Evolutionary conservation across 53 echinoderm and acorn worm genomes (phyloP), one percentile per base, ranked within the genome.

Genomic region (Temnopleurus reevesii): DNA sequence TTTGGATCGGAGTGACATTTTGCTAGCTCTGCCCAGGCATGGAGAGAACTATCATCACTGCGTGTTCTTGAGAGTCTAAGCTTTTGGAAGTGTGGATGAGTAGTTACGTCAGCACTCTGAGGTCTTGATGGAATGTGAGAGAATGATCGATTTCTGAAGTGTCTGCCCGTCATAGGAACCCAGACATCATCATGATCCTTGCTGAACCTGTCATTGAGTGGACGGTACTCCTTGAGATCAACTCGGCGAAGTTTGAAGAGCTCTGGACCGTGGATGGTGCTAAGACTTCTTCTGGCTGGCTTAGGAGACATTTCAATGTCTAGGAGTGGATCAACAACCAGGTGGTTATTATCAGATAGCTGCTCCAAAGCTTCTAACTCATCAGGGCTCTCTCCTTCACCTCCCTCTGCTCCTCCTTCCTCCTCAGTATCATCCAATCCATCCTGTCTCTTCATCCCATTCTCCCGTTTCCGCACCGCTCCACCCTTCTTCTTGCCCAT

Each of bases 301-400:
- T 19, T 91, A 6, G 60, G 88, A 66, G 88, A 87, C 45, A 87
- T 18, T n/a, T 87, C 76, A 28, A 87, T 71, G 88, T 87, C 86
- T 19, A 86, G 46, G 21, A 86, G 61, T 0, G 86, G 86, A 13
- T 86, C 86, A 13, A 28, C 53, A 2, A 57, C 88, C 13, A 80
- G 88, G 8, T 63, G 58, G 28, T 56, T 77, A 55, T 92, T 89
- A 35, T 92, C 92, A 7, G 92, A 92, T 13, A 92, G 84, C 46
- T 91, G 86, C 85, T 97, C 98, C 19, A 97, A 86, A 18, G 93
- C 95, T 83, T 97, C 98, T 49, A 97, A 64, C 87, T 97, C 95
- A 90, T 97, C 97, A 7, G 97, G 97, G 57, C 97, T 97, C 55
- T 97, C 95, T 41, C 91, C 92, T 55, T 92, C 90, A 2, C 81